Percentiles rank a stretch among this genome's conserved stretches.
Conservation (phyloP, 2,797 vertebrate species). For the Aythya fuligula region DNA sequence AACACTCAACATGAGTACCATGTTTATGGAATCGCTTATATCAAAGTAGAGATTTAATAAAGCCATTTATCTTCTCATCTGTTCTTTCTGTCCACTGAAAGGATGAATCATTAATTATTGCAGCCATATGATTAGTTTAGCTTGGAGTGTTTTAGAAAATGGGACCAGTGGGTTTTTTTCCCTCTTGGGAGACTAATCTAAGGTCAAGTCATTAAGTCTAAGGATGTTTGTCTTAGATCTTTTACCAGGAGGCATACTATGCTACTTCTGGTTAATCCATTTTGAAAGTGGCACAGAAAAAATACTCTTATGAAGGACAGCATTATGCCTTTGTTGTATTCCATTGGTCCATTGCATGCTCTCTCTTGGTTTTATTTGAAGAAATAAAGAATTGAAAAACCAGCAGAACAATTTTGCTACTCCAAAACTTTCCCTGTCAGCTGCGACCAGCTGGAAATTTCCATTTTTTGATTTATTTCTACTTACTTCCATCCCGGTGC, state of each 20-base stretch:
- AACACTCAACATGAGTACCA: not conserved
- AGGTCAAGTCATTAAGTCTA: not conserved
- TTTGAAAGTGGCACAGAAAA: constrained; percentile 35
- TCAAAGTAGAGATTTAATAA: constrained; percentile 39
- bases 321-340: not conserved
- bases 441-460: constrained; percentile 39
- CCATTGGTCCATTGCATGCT: not conserved
- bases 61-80: constrained; percentile 21
- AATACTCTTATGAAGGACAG: constrained; percentile 6
- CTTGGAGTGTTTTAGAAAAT: constrained; percentile 34
- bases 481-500: constrained; percentile 24
- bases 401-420: constrained; percentile 20
- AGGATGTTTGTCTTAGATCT: constrained; percentile 46
- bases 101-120: constrained; percentile 39
- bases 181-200: constrained; percentile 9
- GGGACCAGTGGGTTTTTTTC: not conserved
- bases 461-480: constrained; percentile 45
- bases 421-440: constrained; percentile 36
- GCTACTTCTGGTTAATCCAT: constrained; percentile 40
- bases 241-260: constrained; percentile 28
- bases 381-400: constrained; percentile 27
- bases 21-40: constrained; percentile 48
- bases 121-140: constrained; percentile 22
- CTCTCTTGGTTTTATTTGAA: constrained; percentile 27
- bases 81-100: constrained; percentile 14